Conservation (phyloP, 2,888 invertebrate species). For the Neuroscelio doddi region DNA sequence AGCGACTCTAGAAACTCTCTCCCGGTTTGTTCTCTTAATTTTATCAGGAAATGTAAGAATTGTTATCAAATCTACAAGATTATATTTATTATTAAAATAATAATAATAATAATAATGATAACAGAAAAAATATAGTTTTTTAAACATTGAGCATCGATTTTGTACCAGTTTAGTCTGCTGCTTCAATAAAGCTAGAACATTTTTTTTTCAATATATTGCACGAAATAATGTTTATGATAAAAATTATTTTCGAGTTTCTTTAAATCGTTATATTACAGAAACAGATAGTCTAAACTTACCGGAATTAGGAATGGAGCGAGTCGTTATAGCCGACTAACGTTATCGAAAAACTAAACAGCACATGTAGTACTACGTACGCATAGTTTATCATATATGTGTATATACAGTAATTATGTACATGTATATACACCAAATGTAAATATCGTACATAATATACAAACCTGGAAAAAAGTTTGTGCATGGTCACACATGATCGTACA, state of each 20-base stretch:
- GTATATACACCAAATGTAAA: constrained; percentile 5
- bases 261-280: constrained; percentile 8
- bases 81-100: too few relatives aligned
- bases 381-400: constrained; percentile 23
- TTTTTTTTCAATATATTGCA: constrained; percentile 13
- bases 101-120: too few relatives aligned
- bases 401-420: constrained; percentile 8
- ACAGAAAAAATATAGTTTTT: neutral
- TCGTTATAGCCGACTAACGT: constrained; percentile 62
- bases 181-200: constrained; percentile 43
- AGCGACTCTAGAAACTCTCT: constrained; percentile 46
- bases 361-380: constrained; percentile 32
- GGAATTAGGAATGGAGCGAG: constrained; percentile 63
- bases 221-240: constrained; percentile 3
- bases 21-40: constrained; percentile 27
- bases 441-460: constrained; percentile 8
- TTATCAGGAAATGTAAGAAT: too few relatives aligned
- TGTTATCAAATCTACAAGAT: too few relatives aligned
- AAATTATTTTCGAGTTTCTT: constrained; percentile 1
- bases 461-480: constrained; percentile 9
- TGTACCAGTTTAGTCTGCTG: constrained; percentile 68
- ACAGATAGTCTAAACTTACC: constrained; percentile 59
- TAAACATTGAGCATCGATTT: constrained; percentile 44
- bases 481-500: too few relatives aligned
- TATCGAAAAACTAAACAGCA: constrained; percentile 52